phyloP scores from a whole-genome alignment of 2,113 vertebrate genomes.

The Thamnophis sirtalis region DNA sequence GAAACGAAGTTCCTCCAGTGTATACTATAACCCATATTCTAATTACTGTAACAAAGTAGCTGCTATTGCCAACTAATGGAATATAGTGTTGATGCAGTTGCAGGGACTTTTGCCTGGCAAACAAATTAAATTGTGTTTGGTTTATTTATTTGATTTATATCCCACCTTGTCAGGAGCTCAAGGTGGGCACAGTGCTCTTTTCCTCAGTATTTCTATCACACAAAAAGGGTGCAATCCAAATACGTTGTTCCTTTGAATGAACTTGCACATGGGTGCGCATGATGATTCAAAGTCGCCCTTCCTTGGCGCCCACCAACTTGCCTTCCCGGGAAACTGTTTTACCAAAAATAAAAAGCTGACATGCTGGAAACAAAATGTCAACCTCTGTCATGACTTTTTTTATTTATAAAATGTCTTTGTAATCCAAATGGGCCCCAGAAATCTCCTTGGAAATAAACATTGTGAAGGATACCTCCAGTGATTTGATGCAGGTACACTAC shows the following conservation, averaged over 20 bases:
- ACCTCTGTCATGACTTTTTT: not conserved
- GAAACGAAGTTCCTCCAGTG: not conserved
- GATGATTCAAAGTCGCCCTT: not conserved
- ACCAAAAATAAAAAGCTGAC: not conserved
- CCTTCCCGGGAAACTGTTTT: not conserved
- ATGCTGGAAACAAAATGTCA: not conserved
- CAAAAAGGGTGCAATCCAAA: not conserved
- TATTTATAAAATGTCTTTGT: not conserved
- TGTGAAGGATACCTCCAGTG: not conserved
- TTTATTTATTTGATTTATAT: not conserved
- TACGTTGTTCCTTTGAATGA: not conserved
- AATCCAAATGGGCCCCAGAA: not conserved
- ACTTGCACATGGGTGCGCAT: not conserved
- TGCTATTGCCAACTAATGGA: not conserved
- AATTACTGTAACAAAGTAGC: not conserved
- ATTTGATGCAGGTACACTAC: not conserved
- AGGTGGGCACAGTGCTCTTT: not conserved
- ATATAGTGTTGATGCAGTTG: not conserved
- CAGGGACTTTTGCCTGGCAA: too few relatives aligned
- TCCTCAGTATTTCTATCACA: not conserved
- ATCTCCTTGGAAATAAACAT: not conserved
- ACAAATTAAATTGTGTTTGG: not conserved
- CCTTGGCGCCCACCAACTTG: not conserved
- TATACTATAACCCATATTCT: not conserved
- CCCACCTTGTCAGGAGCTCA: not conserved